Conservation (phyloP, 2,113 vertebrate species). For the Beaufortia kweichowensis region DNA sequence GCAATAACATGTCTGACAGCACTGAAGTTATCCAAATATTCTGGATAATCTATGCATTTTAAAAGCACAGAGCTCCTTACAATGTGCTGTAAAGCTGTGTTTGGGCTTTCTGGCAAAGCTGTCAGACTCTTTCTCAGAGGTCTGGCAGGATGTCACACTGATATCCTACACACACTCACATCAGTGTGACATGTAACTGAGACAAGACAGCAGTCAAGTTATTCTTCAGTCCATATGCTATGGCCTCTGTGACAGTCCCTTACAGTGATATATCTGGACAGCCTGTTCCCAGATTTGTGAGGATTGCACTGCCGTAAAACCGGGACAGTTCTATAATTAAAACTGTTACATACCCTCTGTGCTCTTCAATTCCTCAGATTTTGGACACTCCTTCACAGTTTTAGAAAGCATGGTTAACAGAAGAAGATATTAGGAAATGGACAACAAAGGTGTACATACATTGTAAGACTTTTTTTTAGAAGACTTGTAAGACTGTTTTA, state of each 20-base stretch:
- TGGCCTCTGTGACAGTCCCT: neutral
- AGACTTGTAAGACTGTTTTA: too few relatives aligned
- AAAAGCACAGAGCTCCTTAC: neutral
- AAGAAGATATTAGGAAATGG: neutral
- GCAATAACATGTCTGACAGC: neutral
- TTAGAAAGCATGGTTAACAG: neutral
- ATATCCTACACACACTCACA: neutral
- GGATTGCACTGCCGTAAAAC: slow-evolving; percentile 1
- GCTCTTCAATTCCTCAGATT: slow-evolving; percentile 68
- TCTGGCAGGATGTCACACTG: slow-evolving; percentile 29
- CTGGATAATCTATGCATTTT: neutral
- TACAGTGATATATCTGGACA: slow-evolving; percentile 19
- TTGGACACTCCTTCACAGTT: slow-evolving; percentile 68
- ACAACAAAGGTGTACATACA: neutral
- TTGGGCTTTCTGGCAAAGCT: slow-evolving; percentile 6
- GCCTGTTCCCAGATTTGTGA: slow-evolving; percentile 10
- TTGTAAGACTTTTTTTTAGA: neutral
- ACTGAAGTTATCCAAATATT: neutral
- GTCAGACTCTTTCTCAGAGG: slow-evolving; percentile 12
- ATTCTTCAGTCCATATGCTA: slow-evolving; percentile 25
- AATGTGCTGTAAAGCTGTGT: neutral
- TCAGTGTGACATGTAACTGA: slow-evolving; percentile 17
- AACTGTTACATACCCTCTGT: slow-evolving; percentile 64
- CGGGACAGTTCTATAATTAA: slow-evolving; percentile 31
- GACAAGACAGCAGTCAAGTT: slow-evolving; percentile 15